A percentile compares a stretch with the other conserved stretches of the same genome.
Evolutionary conservation across 1,140 invertebrate genomes (phyloP).

Genomic region (Drosophila athabasca): DNA sequence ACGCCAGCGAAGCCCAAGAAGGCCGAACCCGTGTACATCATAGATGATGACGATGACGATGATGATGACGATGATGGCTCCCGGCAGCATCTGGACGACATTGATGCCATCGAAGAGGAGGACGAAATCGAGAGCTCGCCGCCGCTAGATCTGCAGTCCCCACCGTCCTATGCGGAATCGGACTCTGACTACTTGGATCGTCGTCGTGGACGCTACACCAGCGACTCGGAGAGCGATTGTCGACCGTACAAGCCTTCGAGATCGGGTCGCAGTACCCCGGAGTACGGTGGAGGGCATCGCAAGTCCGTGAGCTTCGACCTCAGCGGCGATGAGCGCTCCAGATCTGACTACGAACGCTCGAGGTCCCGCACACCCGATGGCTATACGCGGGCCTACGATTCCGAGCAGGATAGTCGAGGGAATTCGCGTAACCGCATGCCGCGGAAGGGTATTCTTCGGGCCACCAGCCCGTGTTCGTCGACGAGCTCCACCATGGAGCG

Average conservation of each 20-base stretch:
- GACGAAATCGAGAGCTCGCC: conserved; percentile 61
- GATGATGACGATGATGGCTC: conserved; percentile 7
- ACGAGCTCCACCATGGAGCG: conserved; percentile 62
- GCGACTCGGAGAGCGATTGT: conserved; percentile 77
- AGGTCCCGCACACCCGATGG: conserved; percentile 69
- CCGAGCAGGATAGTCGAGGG: conserved; percentile 71
- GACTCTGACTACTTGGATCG: conserved; percentile 74
- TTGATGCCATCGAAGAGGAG: conserved; percentile 56
- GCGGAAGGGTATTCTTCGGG: conserved; percentile 76
- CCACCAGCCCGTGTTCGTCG: conserved; percentile 72
- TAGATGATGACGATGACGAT: conserved; percentile 63
- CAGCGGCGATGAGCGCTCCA: conserved; percentile 79
- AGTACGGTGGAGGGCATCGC: conserved; percentile 66
- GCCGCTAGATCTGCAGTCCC: conserved; percentile 58
- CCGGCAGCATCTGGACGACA: conserved; percentile 38
- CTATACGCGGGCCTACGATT: conserved; percentile 70
- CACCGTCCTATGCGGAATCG: conserved; percentile 68
- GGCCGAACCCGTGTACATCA: conserved; percentile 75
- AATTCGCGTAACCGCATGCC: conserved; percentile 50
- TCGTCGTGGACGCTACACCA: conserved; percentile 68
- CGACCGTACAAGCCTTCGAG: conserved; percentile 60
- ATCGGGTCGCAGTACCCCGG: conserved; percentile 76
- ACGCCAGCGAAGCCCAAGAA: conserved; percentile 50
- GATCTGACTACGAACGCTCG: conserved; percentile 78
- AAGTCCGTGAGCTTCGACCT: conserved; percentile 83